Percentiles rank a stretch among this genome's conserved stretches.
These are phyloP conservation scores for Tipula unca DNA, from an alignment of 2,888 invertebrate species.

Conservation along the genomic window DNA sequence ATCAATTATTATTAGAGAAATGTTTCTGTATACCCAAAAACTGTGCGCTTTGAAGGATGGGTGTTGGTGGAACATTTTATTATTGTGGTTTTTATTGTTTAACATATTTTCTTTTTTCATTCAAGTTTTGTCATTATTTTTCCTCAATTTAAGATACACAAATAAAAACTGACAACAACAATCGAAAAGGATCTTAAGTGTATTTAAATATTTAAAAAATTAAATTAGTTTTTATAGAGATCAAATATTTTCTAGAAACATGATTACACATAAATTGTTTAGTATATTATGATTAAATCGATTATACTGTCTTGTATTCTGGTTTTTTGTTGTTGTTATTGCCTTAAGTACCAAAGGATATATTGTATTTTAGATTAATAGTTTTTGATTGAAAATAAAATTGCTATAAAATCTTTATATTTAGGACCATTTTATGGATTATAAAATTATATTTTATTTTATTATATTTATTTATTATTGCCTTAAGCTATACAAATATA, in stretches of 20 bases:
- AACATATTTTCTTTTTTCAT: neutral
- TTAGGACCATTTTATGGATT: neutral
- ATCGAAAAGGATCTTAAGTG: neutral
- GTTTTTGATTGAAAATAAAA: neutral
- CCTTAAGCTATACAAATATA: too few relatives aligned
- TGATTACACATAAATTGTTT: constrained; percentile 14
- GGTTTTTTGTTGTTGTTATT: neutral
- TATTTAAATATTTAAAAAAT: neutral
- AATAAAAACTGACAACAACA: neutral
- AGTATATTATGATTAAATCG: neutral
- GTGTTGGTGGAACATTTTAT: neutral
- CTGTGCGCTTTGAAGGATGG: neutral
- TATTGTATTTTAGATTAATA: neutral
- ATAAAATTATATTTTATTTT: neutral
- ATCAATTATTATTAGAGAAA: neutral
- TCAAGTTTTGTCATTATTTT: neutral
- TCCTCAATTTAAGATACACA: too few relatives aligned
- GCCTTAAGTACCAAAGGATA: neutral
- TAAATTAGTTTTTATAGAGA: too few relatives aligned
- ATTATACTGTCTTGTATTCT: neutral
- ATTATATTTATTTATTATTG: too few relatives aligned
- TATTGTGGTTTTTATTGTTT: neutral
- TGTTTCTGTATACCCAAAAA: neutral
- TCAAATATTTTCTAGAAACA: neutral
- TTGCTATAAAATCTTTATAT: neutral